phyloP scores from a whole-genome alignment of 2,888 invertebrate species.

The Drosophila prostipennis region DNA sequence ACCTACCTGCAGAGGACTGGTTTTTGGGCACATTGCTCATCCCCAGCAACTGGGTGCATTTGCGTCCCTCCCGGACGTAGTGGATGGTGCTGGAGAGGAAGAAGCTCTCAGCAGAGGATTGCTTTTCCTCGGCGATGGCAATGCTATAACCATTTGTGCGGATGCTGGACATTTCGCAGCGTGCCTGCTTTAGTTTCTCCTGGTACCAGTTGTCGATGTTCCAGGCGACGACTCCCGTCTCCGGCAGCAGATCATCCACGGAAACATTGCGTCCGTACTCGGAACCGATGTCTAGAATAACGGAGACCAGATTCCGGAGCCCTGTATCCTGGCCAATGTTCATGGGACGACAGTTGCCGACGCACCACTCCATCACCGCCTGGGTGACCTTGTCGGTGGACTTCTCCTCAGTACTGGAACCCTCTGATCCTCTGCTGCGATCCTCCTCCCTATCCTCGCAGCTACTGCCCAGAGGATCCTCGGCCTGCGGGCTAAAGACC shows the following conservation, averaged over 20 bases:
- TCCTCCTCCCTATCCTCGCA: conserved; percentile 1
- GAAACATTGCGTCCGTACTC: conserved; percentile 7
- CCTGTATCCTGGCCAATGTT: conserved; percentile 7
- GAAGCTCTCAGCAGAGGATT: conserved; percentile 1
- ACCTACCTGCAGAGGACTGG: conserved; percentile 1
- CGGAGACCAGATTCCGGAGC: background rate
- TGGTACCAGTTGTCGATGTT: conserved; percentile 11
- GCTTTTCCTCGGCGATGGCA: conserved; percentile 7
- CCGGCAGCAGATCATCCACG: conserved; percentile 5
- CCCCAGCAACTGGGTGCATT: conserved; percentile 6
- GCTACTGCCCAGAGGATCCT: conserved; percentile 4
- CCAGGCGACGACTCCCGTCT: conserved; percentile 4
- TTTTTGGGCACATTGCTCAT: conserved; percentile 4
- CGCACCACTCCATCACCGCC: conserved; percentile 15
- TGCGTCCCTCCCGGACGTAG: conserved; percentile 9
- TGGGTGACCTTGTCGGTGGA: conserved; percentile 16
- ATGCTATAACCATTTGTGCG: conserved; percentile 13
- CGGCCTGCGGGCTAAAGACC: background rate
- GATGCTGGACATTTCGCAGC: background rate
- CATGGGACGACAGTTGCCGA: conserved; percentile 9
- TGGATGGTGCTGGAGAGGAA: conserved; percentile 9
- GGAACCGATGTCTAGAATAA: conserved; percentile 6
- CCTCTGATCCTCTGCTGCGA: background rate
- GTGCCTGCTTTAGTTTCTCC: background rate
- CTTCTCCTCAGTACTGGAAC: conserved; percentile 1